Evolutionary conservation across 2,797 vertebrate species (phyloP), one percentile per base, ranked within the genome.

Genomic region (Micropoecilia bifurca): DNA sequence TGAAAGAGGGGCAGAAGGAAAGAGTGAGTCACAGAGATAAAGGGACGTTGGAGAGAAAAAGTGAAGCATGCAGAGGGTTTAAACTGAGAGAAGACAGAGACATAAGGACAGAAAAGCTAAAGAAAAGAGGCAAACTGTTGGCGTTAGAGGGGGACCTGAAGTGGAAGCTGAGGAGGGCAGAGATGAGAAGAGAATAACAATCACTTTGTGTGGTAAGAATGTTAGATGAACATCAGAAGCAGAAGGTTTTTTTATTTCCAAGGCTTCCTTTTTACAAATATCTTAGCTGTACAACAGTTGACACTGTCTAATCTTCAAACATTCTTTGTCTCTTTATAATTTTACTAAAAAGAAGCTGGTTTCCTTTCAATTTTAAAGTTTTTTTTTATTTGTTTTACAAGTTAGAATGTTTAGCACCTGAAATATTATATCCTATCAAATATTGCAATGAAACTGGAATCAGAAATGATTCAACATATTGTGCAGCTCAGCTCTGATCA

Each of bases 21-120:
- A 82, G 82, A 90, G 80, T 92, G 90, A 93, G 87, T 91, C 90
- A 93, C 82, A 73, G 6, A 91, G 87, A 90, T 80, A 89, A 82
- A 90, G 87, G 76, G 39, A 75, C 50, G 33, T 69, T 6, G 20
- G 47, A 77, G 74, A 76, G 68, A 83, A 73, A 81, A 66, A 87
- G 77, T n/a, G 74, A 82, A 81, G 33, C 46, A 57, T 25, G 57
- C 13, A 50, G 79, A 48, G 14, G 55, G 78, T 55, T 30, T 41
- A 75, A 72, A 77, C 63, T 48, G 39, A 69, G 39, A 74, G 53
- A 82, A 73, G 72, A 71, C 39, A 53, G 78, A 74, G 79, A 78
- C 75, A 80, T 68, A 16, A 71, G 72, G 74, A 80, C 22, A 14
- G 28, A 55, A 30, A 36, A 59, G 55, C 73, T 20, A 8, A 53